phyloP scores from a whole-genome alignment of 2,113 vertebrate species.

The Hippocampus zosterae region DNA sequence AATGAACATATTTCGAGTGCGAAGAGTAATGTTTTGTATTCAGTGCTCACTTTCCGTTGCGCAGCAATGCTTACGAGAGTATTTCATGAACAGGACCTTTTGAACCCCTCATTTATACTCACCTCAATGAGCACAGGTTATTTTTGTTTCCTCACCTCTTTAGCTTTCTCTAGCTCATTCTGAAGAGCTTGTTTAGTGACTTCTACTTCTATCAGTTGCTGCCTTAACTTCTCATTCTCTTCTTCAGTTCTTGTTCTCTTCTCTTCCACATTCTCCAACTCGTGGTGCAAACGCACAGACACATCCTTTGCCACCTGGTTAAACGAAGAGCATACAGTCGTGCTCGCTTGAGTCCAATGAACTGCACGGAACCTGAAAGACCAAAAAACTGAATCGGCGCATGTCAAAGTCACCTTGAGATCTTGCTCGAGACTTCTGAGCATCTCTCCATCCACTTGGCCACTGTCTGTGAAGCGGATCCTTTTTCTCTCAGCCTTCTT shows the following conservation, averaged over 20 bases:
- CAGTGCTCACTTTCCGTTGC: neutral
- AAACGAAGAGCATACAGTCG: neutral
- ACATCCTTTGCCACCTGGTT: conserved; percentile 95
- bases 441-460: conserved; percentile 91
- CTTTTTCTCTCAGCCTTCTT: conserved; percentile 95
- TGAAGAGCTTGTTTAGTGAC: conserved; percentile 93
- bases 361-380: neutral
- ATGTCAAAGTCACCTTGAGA: conserved; percentile 79
- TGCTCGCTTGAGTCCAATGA: neutral
- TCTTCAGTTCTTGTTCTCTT: conserved; percentile 94
- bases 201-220: conserved; percentile 93
- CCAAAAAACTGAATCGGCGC: neutral
- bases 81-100: neutral
- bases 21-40: neutral
- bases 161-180: conserved; percentile 92
- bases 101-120: conserved; percentile 1
- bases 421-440: conserved; percentile 96
- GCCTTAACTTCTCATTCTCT: conserved; percentile 93
- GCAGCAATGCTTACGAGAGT: neutral
- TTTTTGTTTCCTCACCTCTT: conserved; percentile 79
- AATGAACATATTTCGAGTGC: neutral
- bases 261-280: conserved; percentile 96
- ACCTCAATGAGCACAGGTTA: neutral
- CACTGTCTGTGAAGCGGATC: conserved; percentile 85
- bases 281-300: conserved; percentile 94